Evolutionary conservation across 1,140 invertebrate species (phyloP).

Genomic region (Pachyrhynchus sulphureomaculatus): DNA sequence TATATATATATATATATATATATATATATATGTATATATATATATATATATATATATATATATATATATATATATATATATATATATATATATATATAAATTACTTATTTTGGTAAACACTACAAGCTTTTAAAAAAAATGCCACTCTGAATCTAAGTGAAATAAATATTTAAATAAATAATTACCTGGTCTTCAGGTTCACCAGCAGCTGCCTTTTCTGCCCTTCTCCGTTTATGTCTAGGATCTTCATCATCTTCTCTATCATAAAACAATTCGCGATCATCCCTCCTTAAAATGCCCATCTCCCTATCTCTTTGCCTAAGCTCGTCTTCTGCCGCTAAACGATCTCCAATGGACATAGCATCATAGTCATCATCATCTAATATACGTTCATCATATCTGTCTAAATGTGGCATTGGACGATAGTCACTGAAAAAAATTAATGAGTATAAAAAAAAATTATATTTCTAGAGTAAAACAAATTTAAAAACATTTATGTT

Average conservation of each 20-base stretch:
- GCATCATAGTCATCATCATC: constrained; percentile 90
- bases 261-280: constrained; percentile 78
- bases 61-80: too few species aligned
- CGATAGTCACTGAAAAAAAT: constrained; percentile 83
- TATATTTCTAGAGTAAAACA: neutral
- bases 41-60: too few species aligned
- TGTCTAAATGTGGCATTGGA: constrained; percentile 91
- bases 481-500: neutral
- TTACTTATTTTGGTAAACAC: too few species aligned
- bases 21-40: too few species aligned
- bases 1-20: too few species aligned
- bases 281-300: constrained; percentile 75
- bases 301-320: constrained; percentile 81
- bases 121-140: too few species aligned
- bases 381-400: constrained; percentile 82
- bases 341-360: constrained; percentile 81
- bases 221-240: constrained; percentile 69
- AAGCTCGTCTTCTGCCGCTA: constrained; percentile 87
- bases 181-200: constrained; percentile 65
- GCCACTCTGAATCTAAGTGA: too few species aligned
- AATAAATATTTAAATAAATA: too few species aligned
- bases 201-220: constrained; percentile 84
- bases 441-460: neutral
- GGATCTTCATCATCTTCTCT: constrained; percentile 64
- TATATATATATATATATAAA: too few species aligned